Base-by-base conservation (phyloP, 2,888 invertebrate species). In the Pyrrhosoma nymphula region DNA sequence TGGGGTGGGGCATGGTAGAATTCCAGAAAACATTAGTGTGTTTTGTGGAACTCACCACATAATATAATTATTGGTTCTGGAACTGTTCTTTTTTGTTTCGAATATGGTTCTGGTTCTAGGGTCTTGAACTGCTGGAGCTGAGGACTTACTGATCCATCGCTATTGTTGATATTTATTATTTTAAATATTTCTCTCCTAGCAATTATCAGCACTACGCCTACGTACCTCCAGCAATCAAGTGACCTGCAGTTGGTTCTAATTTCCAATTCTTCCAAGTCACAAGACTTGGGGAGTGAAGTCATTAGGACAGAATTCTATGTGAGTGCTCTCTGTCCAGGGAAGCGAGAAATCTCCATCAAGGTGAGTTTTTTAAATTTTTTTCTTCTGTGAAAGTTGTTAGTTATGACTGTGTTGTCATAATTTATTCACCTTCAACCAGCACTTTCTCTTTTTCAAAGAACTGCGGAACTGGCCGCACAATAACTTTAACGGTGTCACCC, bases 221-320 rank as follows among this genome's bases (percentile, higher is more conserved):
- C 93, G 0, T 93, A 93, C 55, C 63, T 93, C 0, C 93, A 93
- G 6, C 93, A 93, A 55, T 93, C 93, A n/a, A 75, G 69, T 47
- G 93, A 93, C 26, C 75, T 93, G 39, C 93, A 93, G 47, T 97
- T 97, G 88, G 97, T 98, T 95, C 97, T 96, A 97, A 89, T 98
- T 98, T 96, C 97, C 97, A 96, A 98, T 97, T 96, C 96, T 2
- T 97, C 97, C 96, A 96, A 97, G 47, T 96, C 96, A 0, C 98
- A 99, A 56, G 99, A 98, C 96, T 97, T 99, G 39, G 97, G 98
- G 96, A 98, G 98, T 95, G 99, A 99, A 97, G 99, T 98, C 98
- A 98, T 98, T 97, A 30, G 82, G 30, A 97, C 98, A 95, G 96
- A 96, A 30, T 97, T 98, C 96, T 98, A 97, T 96, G 96, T 98